phyloP scores from a whole-genome alignment of 2,888 invertebrate genomes.

The Leucophenga montana region DNA sequence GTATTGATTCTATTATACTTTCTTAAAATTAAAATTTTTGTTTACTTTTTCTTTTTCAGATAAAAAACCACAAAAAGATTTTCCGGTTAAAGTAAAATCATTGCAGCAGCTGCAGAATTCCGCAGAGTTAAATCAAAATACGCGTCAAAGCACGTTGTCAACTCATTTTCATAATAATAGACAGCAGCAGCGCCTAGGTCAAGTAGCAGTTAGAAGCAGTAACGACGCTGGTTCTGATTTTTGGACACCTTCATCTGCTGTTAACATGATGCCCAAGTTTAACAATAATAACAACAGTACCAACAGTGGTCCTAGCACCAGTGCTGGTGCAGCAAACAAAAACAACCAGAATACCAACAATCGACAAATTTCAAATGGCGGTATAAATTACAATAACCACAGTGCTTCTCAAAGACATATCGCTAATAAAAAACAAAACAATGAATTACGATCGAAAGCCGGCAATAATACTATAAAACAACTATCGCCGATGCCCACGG shows the following conservation, averaged over 20 bases:
- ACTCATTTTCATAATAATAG: conserved; percentile 24
- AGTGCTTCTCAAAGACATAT: background rate
- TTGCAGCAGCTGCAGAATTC: background rate
- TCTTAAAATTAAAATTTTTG: conserved; percentile 3
- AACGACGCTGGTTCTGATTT: conserved; percentile 37
- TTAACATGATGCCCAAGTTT: background rate
- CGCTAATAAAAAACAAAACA: background rate
- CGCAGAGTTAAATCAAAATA: no score
- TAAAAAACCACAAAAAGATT: background rate
- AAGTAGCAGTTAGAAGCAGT: conserved; percentile 28
- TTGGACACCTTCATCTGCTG: background rate
- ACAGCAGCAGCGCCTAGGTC: conserved; percentile 27
- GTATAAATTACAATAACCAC: background rate
- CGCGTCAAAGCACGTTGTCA: background rate
- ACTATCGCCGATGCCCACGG: background rate
- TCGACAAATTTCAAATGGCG: background rate
- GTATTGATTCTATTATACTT: conserved; percentile 3
- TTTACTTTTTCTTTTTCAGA: no score
- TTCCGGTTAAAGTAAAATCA: background rate
- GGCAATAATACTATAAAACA: background rate
- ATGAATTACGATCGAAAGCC: background rate
- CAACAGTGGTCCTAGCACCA: background rate
- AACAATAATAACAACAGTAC: conserved; percentile 44
- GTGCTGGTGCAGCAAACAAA: background rate
- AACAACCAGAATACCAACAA: background rate